Evolutionary conservation across 2,888 invertebrate species (phyloP), one percentile per base, ranked within the genome.

Genomic region (Eulithis testata): DNA sequence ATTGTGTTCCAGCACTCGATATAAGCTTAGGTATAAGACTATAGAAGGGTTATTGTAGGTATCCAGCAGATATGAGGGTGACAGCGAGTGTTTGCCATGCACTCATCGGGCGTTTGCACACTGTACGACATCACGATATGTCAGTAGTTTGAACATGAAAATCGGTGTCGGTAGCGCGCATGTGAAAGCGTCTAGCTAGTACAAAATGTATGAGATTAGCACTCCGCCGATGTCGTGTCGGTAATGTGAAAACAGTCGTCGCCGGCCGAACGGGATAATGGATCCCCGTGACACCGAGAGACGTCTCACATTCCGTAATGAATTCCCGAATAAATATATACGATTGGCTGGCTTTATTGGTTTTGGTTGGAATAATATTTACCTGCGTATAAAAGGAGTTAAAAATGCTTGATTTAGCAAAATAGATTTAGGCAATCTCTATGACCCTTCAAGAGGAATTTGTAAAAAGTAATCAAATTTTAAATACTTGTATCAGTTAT

Each of bases 181-280:
- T 11, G 40, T 37, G 37, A 8, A 37, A 37, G 37, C 8, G 37
- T 37, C 37, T 5, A 7, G 37, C 21, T 21, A 37, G 8, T n/a
- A n/a, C 37, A 8, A 5, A 40, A 40, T 31, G 31, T 31, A 31
- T 6, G 31, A 31, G 31, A 40, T 40, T 40, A 40, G 31, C 31
- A 3, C 8, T 40, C 9, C 8, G 40, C 8, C 40, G 40, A 40
- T 40, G 8, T 40, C 9, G 40, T 40, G 40, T 40, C 40, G 40
- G 40, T 40, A 31, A 9, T 40, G 9, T 40, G 31, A 40, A 40
- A 8, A 40, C 40, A 40, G 8, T 84, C 84, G 84, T 82, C 87
- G 77, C 79, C 82, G 82, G 74, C 73, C 80, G 86, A 86, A 82
- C 50, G 86, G 86, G 86, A 86, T 90, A 90, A 89, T 90, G 88